Evolutionary conservation across 2,797 vertebrate genomes (phyloP), one percentile per base, ranked within the genome.

Genomic region (Xenentodon cancila): DNA sequence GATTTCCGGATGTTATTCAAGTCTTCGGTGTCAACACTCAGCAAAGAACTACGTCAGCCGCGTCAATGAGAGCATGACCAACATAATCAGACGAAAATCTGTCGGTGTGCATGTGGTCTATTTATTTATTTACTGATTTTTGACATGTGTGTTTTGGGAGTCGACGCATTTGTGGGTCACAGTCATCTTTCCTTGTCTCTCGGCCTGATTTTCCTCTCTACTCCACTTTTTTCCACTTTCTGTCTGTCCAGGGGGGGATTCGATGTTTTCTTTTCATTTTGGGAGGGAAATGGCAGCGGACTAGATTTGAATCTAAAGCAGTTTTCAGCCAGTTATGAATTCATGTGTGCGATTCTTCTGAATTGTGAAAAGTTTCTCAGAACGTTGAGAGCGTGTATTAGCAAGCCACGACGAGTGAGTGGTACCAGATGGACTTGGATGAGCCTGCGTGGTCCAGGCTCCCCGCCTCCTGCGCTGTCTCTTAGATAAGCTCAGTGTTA

Each of bases 181-280:
- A 20, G 20, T 12, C 18, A 20, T 18, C 11, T 47, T 47, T 47
- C 12, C 44, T n/a, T 15, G 21, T 12, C 21, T 48, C 12, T 13
- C n/a, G 21, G 22, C 9, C 21, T 21, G 12, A 21, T 48, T 48
- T 15, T 27, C 19, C 25, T 53, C n/a, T 57, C 42, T 30, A 1
- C 52, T 44, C 47, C 32, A 32, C 11, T 37, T 51, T 52, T 56
- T 65, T 47, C 56, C 66, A 44, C 59, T 44, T 61, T 58, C 59
- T 15, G 2, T 69, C 65, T 52, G 56, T 75, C 67, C 42, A 4
- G 43, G 53, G 62, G 37, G 57, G 55, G 15, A 19, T 19, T 52
- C 46, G 57, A 43, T 88, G 77, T 86, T 86, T 82, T 81, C 79
- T 84, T 88, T 88, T 86, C 77, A 86, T 87, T 82, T 83, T 34